Conservation (phyloP, 2,113 vertebrate genomes). For the Gopherus evgoodei region DNA sequence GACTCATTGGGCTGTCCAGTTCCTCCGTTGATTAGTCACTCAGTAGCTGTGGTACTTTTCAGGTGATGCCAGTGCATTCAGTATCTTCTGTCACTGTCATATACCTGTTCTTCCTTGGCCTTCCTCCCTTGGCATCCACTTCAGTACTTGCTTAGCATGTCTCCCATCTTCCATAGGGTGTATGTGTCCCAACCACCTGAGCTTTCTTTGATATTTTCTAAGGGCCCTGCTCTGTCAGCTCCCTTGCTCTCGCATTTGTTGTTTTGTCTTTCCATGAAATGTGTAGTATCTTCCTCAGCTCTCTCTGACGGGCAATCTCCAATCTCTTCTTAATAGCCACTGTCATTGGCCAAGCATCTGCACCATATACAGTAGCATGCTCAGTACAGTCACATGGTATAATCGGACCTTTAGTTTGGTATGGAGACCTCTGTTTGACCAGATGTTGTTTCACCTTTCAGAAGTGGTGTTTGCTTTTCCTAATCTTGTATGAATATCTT, state of each 20-base stretch:
- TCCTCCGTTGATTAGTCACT: not conserved
- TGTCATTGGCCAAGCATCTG: not conserved
- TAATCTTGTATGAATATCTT: not conserved
- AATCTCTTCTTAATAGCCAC: not conserved
- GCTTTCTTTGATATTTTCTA: not conserved
- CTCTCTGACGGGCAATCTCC: not conserved
- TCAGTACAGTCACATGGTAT: not conserved
- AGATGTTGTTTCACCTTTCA: not conserved
- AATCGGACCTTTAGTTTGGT: not conserved
- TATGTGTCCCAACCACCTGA: not conserved
- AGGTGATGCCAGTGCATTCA: not conserved
- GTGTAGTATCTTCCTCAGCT: not conserved
- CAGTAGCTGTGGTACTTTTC: not conserved
- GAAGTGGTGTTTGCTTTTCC: not conserved
- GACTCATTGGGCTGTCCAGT: not conserved
- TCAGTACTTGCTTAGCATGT: not conserved
- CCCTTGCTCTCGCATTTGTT: not conserved
- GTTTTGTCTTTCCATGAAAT: not conserved
- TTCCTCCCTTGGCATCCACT: not conserved
- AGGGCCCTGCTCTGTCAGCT: not conserved
- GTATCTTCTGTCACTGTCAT: not conserved
- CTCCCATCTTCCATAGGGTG: not conserved
- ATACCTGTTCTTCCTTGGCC: not conserved
- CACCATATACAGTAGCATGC: not conserved
- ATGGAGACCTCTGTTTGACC: not conserved